phyloP scores from a whole-genome alignment of 1,140 invertebrate species.

The Brachionus sp. region DNA sequence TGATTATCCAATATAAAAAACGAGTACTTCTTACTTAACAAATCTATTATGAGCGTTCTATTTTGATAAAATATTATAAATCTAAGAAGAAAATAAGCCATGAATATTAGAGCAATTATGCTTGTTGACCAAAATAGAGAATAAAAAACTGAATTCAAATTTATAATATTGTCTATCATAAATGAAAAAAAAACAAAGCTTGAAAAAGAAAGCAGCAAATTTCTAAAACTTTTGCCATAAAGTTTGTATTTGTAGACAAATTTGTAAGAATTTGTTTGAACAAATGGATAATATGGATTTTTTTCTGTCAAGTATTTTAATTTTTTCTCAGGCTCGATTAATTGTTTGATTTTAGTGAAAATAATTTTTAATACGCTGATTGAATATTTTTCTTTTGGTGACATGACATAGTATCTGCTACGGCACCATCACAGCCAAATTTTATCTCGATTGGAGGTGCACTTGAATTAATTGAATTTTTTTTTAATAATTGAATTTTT shows the following conservation, averaged over 20 bases:
- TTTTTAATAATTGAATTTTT: background rate
- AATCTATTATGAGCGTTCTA: background rate
- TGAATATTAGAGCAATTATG: background rate
- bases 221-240: background rate
- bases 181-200: background rate
- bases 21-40: background rate
- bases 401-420: background rate
- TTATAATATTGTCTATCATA: background rate
- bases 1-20: background rate
- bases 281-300: slow-evolving; percentile 24
- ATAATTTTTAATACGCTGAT: background rate
- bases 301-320: background rate
- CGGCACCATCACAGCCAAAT: background rate
- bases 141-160: background rate
- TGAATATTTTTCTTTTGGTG: background rate
- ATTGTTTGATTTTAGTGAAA: background rate
- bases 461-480: background rate
- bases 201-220: background rate
- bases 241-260: background rate
- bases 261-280: background rate
- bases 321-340: background rate
- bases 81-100: background rate
- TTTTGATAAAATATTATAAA: slow-evolving; percentile 16
- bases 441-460: background rate
- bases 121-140: background rate